phyloP scores from a whole-genome alignment of 1,140 invertebrate genomes.

The Leptopilina boulardi region DNA sequence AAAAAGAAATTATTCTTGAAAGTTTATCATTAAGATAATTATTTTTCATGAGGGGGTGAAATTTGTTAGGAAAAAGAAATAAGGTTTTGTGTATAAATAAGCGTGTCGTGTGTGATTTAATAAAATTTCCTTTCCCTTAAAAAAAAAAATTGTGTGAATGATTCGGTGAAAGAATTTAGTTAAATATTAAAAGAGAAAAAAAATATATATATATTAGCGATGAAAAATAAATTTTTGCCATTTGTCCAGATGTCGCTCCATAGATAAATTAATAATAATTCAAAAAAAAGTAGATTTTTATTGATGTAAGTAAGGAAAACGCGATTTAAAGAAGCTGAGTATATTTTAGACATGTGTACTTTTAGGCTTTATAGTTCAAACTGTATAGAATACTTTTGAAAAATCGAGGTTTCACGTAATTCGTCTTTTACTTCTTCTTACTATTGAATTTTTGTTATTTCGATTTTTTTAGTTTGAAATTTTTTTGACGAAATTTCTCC shows the following conservation, averaged over 20 bases:
- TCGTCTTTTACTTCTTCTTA: neutral
- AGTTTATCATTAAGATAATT: neutral
- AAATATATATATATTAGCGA: constrained; percentile 19
- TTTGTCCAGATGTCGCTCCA: constrained; percentile 26
- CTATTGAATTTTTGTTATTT: neutral
- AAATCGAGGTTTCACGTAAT: constrained; percentile 7
- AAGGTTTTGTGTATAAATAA: constrained; percentile 5
- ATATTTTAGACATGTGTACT: constrained; percentile 10
- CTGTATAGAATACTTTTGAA: neutral
- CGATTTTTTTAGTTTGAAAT: neutral
- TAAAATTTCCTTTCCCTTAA: neutral
- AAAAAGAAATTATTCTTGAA: neutral
- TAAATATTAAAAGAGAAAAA: no score
- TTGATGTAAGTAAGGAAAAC: constrained; percentile 4
- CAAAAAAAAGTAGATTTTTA: neutral
- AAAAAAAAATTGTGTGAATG: neutral
- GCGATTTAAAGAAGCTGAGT: constrained; percentile 17
- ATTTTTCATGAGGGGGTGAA: neutral
- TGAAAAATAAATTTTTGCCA: neutral
- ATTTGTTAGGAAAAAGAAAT: neutral
- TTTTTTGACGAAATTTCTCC: neutral
- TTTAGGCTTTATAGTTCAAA: constrained; percentile 16
- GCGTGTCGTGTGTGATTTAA: neutral
- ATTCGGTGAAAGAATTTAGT: neutral
- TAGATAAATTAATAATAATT: constrained; percentile 4